These are phyloP conservation scores for Cyprinella venusta DNA, from an alignment of 2,797 vertebrate genomes.

Conservation along the genomic window DNA sequence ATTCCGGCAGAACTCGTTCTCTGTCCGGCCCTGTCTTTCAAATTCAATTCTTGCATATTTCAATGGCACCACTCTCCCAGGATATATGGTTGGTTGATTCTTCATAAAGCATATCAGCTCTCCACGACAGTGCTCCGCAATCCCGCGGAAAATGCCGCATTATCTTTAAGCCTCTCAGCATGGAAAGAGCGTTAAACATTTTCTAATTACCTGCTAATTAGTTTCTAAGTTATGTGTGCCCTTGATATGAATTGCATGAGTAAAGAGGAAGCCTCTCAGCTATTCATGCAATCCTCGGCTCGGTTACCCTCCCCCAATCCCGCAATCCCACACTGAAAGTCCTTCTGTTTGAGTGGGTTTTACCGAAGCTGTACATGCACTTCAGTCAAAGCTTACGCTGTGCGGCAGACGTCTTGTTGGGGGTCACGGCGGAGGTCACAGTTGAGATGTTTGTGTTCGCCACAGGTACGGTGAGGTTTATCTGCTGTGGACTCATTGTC, in stretches of 20 bases:
- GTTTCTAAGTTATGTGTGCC: slow-evolving; percentile 60
- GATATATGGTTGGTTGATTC: slow-evolving; percentile 62
- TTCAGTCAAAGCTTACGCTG: slow-evolving; percentile 15
- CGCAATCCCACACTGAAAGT: slow-evolving; percentile 3
- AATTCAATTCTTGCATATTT: slow-evolving; percentile 70
- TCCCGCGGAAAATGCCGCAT: slow-evolving; percentile 47
- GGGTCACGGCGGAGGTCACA: not conserved
- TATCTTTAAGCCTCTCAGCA: slow-evolving; percentile 56
- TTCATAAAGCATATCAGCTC: slow-evolving; percentile 63
- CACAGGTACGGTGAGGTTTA: not conserved
- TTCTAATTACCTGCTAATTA: slow-evolving; percentile 72
- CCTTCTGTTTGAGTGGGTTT: not conserved
- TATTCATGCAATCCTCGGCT: slow-evolving; percentile 35
- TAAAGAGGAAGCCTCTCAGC: slow-evolving; percentile 41
- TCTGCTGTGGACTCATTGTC: not conserved
- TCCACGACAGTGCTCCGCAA: slow-evolving; percentile 46
- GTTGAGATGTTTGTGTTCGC: not conserved
- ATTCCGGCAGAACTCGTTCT: slow-evolving; percentile 63
- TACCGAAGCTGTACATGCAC: not conserved
- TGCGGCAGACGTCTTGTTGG: not conserved
- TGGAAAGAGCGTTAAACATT: slow-evolving; percentile 60
- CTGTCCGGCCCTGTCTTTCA: slow-evolving; percentile 62
- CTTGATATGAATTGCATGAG: slow-evolving; percentile 56
- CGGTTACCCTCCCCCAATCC: slow-evolving; percentile 14
- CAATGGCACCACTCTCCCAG: slow-evolving; percentile 59